Evolutionary conservation across 2,113 vertebrate genomes (phyloP), one percentile per base, ranked within the genome.

Genomic region (Prunella himalayana): DNA sequence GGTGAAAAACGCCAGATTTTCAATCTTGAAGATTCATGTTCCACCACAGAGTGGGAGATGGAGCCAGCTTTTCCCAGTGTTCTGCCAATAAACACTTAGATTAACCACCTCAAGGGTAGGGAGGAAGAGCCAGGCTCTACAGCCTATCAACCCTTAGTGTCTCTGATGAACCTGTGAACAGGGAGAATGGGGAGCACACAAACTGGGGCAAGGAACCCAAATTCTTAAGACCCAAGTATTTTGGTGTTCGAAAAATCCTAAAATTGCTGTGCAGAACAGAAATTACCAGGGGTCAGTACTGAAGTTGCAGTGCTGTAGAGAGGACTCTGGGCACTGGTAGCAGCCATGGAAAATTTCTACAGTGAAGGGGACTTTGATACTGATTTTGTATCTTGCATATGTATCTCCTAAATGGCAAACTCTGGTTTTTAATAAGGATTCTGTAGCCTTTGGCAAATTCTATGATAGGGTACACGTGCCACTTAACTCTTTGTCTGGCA

Each of bases 1-100:
- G 86, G 79, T 94, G 80, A 94, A 88, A 95, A 94, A 86, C 4
- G 60, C 90, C 93, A 94, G 93, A 96, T 93, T 95, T 94, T 95
- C 85, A 76, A 2, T 92, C 80, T 51, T 86, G 44, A 71, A 92
- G 76, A 95, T 86, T 78, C 88, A 76, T 82, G 82, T 93, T 90
- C 92, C 69, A 94, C 90, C 88, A 95, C 92, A 91, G 88, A 90
- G 76, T 27, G 1, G 64, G 85, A 94, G 88, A 88, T 39, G 80
- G 53, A 92, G 93, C 89, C 94, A 96, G 93, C 82, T 92, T 69
- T 92, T 88, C 86, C 57, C 92, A 60, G 41, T 35, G 25, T 81
- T 94, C 88, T 94, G 79, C 90, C 76, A 92, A 75, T 75, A 82
- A 83, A 57, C 13, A 18, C 64, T 73, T 13, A 53, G n/a, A 68